Conservation (phyloP, 1,140 invertebrate genomes). For the Notospermus geniculatus region DNA sequence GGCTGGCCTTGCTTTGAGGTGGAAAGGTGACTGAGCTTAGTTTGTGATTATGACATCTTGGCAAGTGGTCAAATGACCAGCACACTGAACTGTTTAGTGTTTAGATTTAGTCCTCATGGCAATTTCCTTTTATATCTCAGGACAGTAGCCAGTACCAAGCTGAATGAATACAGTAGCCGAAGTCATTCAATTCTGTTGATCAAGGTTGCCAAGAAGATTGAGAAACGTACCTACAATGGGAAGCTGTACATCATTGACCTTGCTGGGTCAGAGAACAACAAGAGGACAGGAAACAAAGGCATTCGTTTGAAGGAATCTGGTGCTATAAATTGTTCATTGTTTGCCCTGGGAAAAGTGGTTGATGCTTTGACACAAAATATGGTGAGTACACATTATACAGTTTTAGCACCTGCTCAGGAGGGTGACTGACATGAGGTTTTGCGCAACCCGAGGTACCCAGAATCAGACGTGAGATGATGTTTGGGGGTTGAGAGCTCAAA, state of each 20-base stretch:
- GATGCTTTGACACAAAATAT: slow-evolving; percentile 89
- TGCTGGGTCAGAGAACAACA: slow-evolving; percentile 87
- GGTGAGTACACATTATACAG: no score
- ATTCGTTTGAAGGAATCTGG: slow-evolving; percentile 62
- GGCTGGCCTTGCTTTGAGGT: no score
- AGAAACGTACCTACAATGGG: slow-evolving; percentile 32
- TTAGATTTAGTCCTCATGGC: no score
- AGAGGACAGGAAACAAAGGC: slow-evolving; percentile 77
- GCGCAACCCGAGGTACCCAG: no score
- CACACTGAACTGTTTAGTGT: no score
- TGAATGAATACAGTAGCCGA: slow-evolving; percentile 46
- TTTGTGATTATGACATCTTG: no score
- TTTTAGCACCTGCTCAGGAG: no score
- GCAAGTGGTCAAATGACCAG: no score
- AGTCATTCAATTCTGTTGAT: slow-evolving; percentile 48
- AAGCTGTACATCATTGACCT: slow-evolving; percentile 91
- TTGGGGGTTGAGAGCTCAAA: no score
- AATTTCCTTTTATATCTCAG: slow-evolving; percentile 25
- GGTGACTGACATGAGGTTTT: no score
- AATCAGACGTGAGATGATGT: no score
- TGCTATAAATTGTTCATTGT: slow-evolving; percentile 83
- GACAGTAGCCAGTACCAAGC: slow-evolving; percentile 45
- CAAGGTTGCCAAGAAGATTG: slow-evolving; percentile 29
- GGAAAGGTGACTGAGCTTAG: no score
- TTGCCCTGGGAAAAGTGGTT: slow-evolving; percentile 80